Percentiles rank a stretch among this genome's conserved stretches.
These are phyloP conservation scores for Danio kyathit DNA, from an alignment of 2,797 vertebrate genomes.

Conservation along the genomic window DNA sequence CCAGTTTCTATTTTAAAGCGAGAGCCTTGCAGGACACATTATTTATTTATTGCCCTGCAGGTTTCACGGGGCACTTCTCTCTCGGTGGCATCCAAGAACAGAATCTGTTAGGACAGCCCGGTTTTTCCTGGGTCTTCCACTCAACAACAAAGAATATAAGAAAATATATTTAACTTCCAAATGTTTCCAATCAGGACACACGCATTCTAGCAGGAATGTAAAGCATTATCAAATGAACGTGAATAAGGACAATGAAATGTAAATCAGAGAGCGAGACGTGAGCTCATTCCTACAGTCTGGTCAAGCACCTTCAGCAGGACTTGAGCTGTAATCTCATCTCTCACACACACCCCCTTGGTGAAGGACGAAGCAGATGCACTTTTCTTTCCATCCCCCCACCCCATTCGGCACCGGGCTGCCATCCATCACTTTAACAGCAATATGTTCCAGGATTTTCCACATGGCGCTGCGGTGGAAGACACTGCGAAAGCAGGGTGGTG, in stretches of 20 bases:
- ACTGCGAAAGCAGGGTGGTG: constrained; percentile 41
- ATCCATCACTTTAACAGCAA: constrained; percentile 65
- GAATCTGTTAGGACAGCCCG: constrained; percentile 28
- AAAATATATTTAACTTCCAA: background rate
- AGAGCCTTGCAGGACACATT: constrained; percentile 40
- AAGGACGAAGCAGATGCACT: constrained; percentile 67
- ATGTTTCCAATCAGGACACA: background rate
- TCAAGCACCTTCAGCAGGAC: constrained; percentile 38
- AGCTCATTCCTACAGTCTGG: constrained; percentile 40
- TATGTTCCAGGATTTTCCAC: constrained; percentile 62
- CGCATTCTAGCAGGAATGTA: background rate
- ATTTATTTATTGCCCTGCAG: constrained; percentile 63
- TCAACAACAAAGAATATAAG: background rate
- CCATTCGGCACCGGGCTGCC: constrained; percentile 48
- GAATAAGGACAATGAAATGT: constrained; percentile 13
- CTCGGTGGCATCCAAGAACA: constrained; percentile 43
- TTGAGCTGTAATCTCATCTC: constrained; percentile 45
- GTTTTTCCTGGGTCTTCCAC: constrained; percentile 6
- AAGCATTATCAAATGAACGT: constrained; percentile 30
- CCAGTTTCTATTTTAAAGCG: constrained; percentile 57
- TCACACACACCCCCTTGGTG: constrained; percentile 47
- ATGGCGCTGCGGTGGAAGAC: constrained; percentile 49
- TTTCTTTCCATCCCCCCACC: constrained; percentile 41
- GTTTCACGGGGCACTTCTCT: constrained; percentile 44
- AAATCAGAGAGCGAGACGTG: constrained; percentile 4